Percentiles rank a stretch among this genome's conserved stretches.
Evolutionary conservation across 2,888 invertebrate species (phyloP).

Genomic region (Sarcophaga carnaria): DNA sequence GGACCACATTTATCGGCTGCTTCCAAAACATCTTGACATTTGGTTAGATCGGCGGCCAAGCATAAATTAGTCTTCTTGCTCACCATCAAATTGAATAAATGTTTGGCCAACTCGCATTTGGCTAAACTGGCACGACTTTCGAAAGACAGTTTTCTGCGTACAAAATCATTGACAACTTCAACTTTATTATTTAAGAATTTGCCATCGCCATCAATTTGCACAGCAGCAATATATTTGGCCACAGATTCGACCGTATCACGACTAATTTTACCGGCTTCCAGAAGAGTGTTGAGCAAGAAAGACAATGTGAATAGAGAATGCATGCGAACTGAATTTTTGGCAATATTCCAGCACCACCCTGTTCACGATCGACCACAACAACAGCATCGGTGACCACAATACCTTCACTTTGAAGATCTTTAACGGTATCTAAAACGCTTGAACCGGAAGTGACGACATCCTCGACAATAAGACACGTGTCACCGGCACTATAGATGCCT

Average conservation of each 20-base stretch:
- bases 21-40: constrained; percentile 87
- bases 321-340: constrained; percentile 86
- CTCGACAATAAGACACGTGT: constrained; percentile 94
- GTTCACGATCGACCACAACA: constrained; percentile 94
- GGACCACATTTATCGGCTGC: constrained; percentile 90
- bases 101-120: constrained; percentile 85
- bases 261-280: constrained; percentile 85
- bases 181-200: constrained; percentile 75
- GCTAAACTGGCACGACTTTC: constrained; percentile 84
- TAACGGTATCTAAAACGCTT: constrained; percentile 95
- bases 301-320: constrained; percentile 87
- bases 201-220: constrained; percentile 84
- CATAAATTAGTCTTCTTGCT: constrained; percentile 94
- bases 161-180: constrained; percentile 78
- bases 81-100: constrained; percentile 90
- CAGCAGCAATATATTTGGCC: constrained; percentile 85
- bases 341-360: constrained; percentile 91
- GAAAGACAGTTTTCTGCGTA: constrained; percentile 85
- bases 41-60: constrained; percentile 93
- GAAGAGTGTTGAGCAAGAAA: constrained; percentile 85
- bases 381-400: constrained; percentile 88
- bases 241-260: constrained; percentile 83
- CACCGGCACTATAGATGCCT: constrained; percentile 90
- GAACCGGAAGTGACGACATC: constrained; percentile 97
- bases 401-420: constrained; percentile 87